phyloP scores from a whole-genome alignment of 2,888 invertebrate genomes.

The Drosophila cracens region DNA sequence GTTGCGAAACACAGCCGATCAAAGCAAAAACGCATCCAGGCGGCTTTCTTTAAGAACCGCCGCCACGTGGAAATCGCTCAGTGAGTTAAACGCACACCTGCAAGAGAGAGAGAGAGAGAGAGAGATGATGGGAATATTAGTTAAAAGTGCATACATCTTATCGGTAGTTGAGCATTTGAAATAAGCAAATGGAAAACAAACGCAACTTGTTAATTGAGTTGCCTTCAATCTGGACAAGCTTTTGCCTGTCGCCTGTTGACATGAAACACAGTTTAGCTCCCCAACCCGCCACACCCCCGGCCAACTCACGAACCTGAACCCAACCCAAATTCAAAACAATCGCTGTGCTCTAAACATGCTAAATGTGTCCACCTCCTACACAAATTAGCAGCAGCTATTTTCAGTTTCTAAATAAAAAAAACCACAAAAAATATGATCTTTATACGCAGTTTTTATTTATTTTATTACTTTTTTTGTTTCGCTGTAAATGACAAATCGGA shows the following conservation, averaged over 20 bases:
- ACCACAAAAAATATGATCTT: slow-evolving; percentile 19
- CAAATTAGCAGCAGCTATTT: slow-evolving; percentile 47
- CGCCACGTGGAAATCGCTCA: slow-evolving; percentile 74
- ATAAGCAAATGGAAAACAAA: slow-evolving; percentile 6
- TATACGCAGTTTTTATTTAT: slow-evolving; percentile 2
- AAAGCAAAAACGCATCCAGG: slow-evolving; percentile 96
- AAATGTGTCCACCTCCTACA: slow-evolving; percentile 49
- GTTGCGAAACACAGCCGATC: slow-evolving; percentile 96
- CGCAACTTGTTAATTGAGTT: slow-evolving; percentile 44
- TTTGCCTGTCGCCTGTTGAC: slow-evolving; percentile 21
- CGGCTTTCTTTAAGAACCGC: slow-evolving; percentile 85
- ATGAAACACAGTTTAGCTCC: neutral
- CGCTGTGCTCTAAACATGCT: slow-evolving; percentile 38
- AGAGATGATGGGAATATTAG: neutral
- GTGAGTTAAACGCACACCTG: slow-evolving; percentile 71
- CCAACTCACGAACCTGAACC: slow-evolving; percentile 7
- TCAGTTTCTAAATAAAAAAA: slow-evolving; percentile 8
- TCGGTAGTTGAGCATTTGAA: slow-evolving; percentile 3
- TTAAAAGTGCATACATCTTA: slow-evolving; percentile 12
- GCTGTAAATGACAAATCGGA: neutral
- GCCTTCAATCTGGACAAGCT: slow-evolving; percentile 16
- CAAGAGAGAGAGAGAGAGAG: slow-evolving; percentile 20
- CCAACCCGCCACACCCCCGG: too few species aligned
- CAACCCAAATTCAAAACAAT: slow-evolving; percentile 43
- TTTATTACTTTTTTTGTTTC: neutral